Base-by-base conservation (phyloP, 2,797 vertebrate species). In the Cynodonichthys magdalenae region DNA sequence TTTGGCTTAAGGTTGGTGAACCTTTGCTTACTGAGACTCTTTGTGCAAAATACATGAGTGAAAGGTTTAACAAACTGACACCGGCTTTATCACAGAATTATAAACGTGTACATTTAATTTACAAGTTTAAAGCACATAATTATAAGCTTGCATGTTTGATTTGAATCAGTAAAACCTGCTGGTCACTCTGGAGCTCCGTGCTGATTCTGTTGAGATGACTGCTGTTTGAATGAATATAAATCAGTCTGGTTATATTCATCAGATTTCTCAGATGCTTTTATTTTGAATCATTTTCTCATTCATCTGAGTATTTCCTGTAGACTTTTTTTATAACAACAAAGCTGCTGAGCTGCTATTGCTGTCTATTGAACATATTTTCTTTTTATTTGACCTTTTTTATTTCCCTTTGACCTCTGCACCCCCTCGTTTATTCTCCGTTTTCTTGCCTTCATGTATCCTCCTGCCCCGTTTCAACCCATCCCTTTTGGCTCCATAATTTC, bases 11-110 rank as follows among this genome's bases (percentile, higher is more conserved):
- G 77, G 83, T 72, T 85, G 85, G 87, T 78, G 78, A 82, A 80
- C 81, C 79, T 84, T 73, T 81, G 42, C 71, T 87, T 79, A 80
- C 84, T 85, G 90, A 89, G 83, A 89, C 85, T 90, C 82, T 69
- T 69, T 63, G 69, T 68, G 63, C 58, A 72, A 52, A 60, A 78
- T 15, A 72, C 18, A 60, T 42, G 41, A 44, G 68, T 31, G 31
- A 0, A 20, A 63, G 53, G 63, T 65, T 79, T 66, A 59, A 46
- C 34, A 52, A 42, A 48, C 42, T 63, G 42, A 28, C 54, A 66
- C 56, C 44, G 69, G 51, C 44, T 69, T 53, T 41, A 45, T 45
- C 60, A 66, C 36, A 67, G 9, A 61, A 48, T 41, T 59, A 27
- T n/a, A 50, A 5, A 31, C 53, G 27, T 17, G 44, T 28, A 41